Percentiles rank a stretch among this genome's conserved stretches.
Evolutionary conservation across 2,797 vertebrate genomes (phyloP).

Genomic region (Coluber constrictor): DNA sequence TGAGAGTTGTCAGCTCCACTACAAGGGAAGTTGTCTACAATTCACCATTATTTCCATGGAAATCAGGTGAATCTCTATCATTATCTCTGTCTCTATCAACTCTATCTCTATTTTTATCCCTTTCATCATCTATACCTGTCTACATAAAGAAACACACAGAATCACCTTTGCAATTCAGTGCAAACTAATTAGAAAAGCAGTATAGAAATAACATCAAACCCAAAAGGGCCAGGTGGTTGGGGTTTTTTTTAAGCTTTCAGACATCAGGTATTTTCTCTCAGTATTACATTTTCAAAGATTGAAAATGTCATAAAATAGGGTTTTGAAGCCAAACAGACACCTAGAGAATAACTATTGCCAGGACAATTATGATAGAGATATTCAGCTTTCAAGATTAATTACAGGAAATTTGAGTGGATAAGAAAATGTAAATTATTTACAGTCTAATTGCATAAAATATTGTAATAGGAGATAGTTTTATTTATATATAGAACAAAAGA

Average conservation of each 20-base stretch:
- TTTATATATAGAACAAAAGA: neutral
- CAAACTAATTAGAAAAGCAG: conserved; percentile 46
- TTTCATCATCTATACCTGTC: neutral
- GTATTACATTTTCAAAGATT: conserved; percentile 30
- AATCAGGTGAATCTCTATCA: neutral
- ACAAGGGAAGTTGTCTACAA: neutral
- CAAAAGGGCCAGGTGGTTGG: neutral
- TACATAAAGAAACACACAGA: neutral
- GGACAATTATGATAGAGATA: conserved; percentile 17
- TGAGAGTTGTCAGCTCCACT: neutral
- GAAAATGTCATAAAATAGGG: neutral
- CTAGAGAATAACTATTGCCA: conserved; percentile 13
- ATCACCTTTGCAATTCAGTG: conserved; percentile 18
- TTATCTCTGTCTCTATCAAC: neutral
- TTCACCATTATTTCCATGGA: neutral
- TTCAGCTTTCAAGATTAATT: conserved; percentile 20
- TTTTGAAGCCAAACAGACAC: conserved; percentile 19
- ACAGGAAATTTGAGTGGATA: neutral
- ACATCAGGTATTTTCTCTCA: neutral
- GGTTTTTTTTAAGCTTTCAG: conserved; percentile 11
- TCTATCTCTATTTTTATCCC: neutral
- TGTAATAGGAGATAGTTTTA: neutral
- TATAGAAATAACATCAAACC: conserved; percentile 19
- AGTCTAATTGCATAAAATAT: neutral
- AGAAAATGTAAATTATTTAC: conserved; percentile 14